Evolutionary conservation across 2,797 vertebrate species (phyloP).

Genomic region (Anguilla obscura): DNA sequence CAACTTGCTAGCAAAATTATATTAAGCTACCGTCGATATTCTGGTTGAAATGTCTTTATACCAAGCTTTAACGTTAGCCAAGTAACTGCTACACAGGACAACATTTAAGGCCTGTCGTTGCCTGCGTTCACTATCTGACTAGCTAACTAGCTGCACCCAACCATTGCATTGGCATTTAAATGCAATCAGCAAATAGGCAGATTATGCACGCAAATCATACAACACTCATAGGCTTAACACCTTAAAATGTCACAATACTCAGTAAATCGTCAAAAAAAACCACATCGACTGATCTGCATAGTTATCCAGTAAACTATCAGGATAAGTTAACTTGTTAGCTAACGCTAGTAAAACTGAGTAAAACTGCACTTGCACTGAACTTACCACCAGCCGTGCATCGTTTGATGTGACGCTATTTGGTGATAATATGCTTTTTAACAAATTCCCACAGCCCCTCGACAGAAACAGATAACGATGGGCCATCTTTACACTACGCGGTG

Average conservation of each 20-base stretch:
- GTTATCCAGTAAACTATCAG: not conserved
- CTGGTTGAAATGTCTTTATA: too few species aligned
- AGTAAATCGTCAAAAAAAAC: not conserved
- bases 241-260: not conserved
- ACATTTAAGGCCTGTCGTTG: slow-evolving; percentile 33
- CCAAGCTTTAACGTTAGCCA: not conserved
- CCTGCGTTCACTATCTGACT: not conserved
- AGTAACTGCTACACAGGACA: not conserved
- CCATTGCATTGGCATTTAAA: not conserved
- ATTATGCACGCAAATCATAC: not conserved
- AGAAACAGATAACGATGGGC: slow-evolving; percentile 76
- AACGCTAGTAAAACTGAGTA: not conserved
- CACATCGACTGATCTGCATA: not conserved
- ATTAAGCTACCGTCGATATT: too few species aligned
- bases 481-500: slow-evolving; percentile 55
- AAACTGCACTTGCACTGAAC: not conserved
- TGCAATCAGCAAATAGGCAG: not conserved
- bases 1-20: too few species aligned
- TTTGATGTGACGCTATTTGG: slow-evolving; percentile 44
- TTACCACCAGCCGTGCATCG: slow-evolving; percentile 47
- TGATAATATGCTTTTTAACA: slow-evolving; percentile 60
- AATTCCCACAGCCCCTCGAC: slow-evolving; percentile 62
- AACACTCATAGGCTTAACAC: not conserved
- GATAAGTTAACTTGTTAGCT: not conserved
- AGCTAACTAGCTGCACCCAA: not conserved